Base-by-base conservation (phyloP, 2,888 invertebrate species). In the Apotomis turbidana region DNA sequence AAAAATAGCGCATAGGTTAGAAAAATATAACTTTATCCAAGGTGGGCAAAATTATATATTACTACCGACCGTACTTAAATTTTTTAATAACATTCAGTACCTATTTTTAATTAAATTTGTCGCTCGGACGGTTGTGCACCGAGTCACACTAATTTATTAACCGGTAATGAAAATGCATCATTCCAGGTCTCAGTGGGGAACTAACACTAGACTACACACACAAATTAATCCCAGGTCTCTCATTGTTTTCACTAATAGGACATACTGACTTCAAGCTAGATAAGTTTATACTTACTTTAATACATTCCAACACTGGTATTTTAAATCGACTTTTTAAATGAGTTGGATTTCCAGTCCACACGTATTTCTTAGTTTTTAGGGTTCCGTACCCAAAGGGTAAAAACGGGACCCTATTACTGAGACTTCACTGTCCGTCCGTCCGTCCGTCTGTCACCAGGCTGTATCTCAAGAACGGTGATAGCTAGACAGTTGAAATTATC, bases 81-180 rank as follows among this genome's bases (percentile, higher is more conserved):
- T 15, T 27, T 55, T 55, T 9, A 5, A 62, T 15, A 5, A n/a
- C 13, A 51, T 54, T 54, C 41, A 68, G 54, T 27, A 41, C 5
- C 6, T 41, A 27, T 54, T 61, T 59, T 60, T 69, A 54, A 69
- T 69, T 69, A 69, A 69, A 69, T 69, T 69, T 55, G 15, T 67
- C 38, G 27, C 60, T 36, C 2, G 15, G 38, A 38, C 44, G 55
- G 13, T 41, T 60, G n/a, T 54, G 70, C 52, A 55, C 54, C 49
- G 60, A 71, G 49, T 71, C 58, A 63, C 51, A 51, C 55, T 67
- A 67, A 71, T 66, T 66, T 66, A 67, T 71, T 55, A 61, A 55
- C 46, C 54, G 49, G 54, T 71, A 71, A 71, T 71, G 66, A 67
- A 71, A 71, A 71, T 71, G 71, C 71, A 66, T 71, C 60, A 66